phyloP scores from a whole-genome alignment of 2,113 vertebrate species.

The Lampris megalopsis region DNA sequence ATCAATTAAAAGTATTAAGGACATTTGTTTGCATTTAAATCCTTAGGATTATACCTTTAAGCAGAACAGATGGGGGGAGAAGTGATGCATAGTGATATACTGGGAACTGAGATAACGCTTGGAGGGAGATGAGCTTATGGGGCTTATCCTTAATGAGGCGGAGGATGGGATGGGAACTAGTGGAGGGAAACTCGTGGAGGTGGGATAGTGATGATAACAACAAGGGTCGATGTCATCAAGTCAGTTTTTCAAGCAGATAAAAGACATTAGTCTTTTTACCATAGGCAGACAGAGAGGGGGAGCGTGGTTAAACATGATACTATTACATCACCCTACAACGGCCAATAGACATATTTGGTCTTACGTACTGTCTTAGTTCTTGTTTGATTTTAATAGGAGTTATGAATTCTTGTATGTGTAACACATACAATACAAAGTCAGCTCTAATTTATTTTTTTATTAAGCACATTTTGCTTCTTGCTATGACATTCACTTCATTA shows the following conservation, averaged over 20 bases:
- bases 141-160: neutral
- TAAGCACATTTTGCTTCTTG: no score
- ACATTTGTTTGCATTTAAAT: no score
- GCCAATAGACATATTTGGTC: neutral
- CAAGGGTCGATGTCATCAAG: conserved; percentile 57
- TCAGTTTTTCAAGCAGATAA: conserved; percentile 52
- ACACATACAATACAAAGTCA: no score
- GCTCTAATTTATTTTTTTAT: no score
- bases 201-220: conserved; percentile 55
- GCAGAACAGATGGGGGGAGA: neutral
- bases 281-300: conserved; percentile 13
- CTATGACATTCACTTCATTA: no score
- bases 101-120: conserved; percentile 43
- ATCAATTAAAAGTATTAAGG: no score
- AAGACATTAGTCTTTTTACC: conserved; percentile 42
- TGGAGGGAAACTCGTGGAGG: neutral
- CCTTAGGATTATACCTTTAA: no score
- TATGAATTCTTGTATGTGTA: neutral
- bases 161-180: conserved; percentile 13
- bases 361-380: neutral
- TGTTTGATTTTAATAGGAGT: neutral
- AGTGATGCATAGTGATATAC: conserved; percentile 4
- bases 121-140: conserved; percentile 10
- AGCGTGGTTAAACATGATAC: conserved; percentile 34
- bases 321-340: conserved; percentile 16